Base-by-base conservation (phyloP, 30 jellyfish, hydroid and myxozoan genomes). In the Aurelia coerulea region DNA sequence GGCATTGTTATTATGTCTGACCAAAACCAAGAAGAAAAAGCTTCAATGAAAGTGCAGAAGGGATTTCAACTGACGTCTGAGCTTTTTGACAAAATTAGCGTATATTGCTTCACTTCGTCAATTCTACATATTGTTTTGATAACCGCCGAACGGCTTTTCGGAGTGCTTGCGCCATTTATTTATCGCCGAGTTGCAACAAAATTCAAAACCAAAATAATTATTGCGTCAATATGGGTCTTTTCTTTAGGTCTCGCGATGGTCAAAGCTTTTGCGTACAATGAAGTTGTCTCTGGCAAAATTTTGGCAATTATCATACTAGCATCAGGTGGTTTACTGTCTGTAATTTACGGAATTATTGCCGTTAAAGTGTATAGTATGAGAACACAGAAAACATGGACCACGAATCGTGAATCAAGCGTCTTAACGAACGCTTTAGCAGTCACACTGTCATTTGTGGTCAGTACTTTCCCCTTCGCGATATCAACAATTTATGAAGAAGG, bases 341-440 rank as follows among this genome's bases (percentile, higher is more conserved):
- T 53, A 37, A 32, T 81, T 75, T 81, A 81, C 29, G 63, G 81
- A 10, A 29, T 68, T 5, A 81, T 81, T 32, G 91, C 91, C 2
- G 16, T 54, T 1, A 81, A 52, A 56, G 35, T 64, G 17, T 59
- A 12, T 9, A 9, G 50, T 18, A 81, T 67, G 62, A 81, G 73
- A 59, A 13, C 1, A 33, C n/a, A 56, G 63, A 33, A n/a, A 19
- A 69, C n/a, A 12, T 81, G 74, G 56, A 68, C 42, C 19, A 81
- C 23, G 68, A 83, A 81, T 8, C 66, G 64, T 34, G 62, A 64
- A 14, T 46, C 56, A 7, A 46, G 56, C 56, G 91, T 81, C 50
- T 33, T 81, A 50, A 56, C 32, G 29, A 81, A 81, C 42, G 70
- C 91, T 15, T 23, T 81, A 33, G 91, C 91, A 60, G 91, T 81